Evolutionary conservation across 1,140 invertebrate genomes (phyloP), one percentile per base, ranked within the genome.

Genomic region (Sycophila sp.): DNA sequence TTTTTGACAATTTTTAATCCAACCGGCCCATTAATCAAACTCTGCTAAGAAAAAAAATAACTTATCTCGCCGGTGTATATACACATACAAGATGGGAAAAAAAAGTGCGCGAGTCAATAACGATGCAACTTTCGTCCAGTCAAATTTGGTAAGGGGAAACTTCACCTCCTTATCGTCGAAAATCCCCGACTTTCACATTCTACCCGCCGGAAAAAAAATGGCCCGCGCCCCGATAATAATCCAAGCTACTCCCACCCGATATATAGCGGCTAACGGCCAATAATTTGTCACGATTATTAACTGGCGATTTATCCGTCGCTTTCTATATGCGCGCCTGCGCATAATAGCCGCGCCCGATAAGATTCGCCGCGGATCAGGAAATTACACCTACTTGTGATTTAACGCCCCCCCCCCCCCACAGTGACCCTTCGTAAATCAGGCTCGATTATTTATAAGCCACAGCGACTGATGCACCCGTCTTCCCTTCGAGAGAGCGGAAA

Each of bases 221-320:
- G 34, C 7, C 45, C 2, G 24, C 13, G 10, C 34, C n/a, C 6
- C 2, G 30, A 22, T 34, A 22, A 63, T 36, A 49, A 3, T 63
- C 30, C 1, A 5, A 34, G 28, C 34, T 63, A 32, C 17, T 11
- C 60, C 30, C 22, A n/a, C 30, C 10, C 22, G 42, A 63, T 63
- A 63, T 49, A 10, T 19, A 47, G 13, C 2, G 22, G 24, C 2
- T 34, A 49, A 63, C 8, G 42, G 28, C 24, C n/a, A 28, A 60
- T 42, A 60, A 60, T 42, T 42, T 60, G 19, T 60, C 28, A 34
- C n/a, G 60, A 63, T 63, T 63, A 63, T 63, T 34, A 49, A n/a
- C 24, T 8, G 26, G 32, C 17, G 28, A 63, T 49, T 36, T 22
- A 49, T 63, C n/a, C 45, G 10, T 17, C 2, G 45, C 19, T 7